Percentiles rank a stretch among this genome's conserved stretches.
phyloP scores from a whole-genome alignment of 1,140 invertebrate genomes.

The Chrysopa pallens region DNA sequence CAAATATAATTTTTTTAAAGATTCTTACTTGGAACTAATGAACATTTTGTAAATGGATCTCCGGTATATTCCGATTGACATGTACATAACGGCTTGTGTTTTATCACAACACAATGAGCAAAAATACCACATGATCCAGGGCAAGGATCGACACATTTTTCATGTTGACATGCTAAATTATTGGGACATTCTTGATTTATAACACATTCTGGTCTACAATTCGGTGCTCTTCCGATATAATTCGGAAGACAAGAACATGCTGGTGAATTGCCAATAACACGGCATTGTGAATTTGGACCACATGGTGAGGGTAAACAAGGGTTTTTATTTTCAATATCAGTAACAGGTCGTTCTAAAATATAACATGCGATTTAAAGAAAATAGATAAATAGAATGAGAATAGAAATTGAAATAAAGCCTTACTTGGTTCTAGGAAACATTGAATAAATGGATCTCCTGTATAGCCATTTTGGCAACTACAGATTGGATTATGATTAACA shows the following conservation, averaged over 20 bases:
- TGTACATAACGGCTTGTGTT: constrained; percentile 55
- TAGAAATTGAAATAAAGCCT: constrained; percentile 16
- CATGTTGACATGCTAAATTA: constrained; percentile 52
- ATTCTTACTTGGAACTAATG: constrained; percentile 3
- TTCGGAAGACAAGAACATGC: constrained; percentile 54
- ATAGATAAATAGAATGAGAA: constrained; percentile 7
- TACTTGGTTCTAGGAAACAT: constrained; percentile 40
- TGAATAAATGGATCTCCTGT: constrained; percentile 55
- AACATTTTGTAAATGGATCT: constrained; percentile 55
- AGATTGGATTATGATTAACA: constrained; percentile 59
- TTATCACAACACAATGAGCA: constrained; percentile 47
- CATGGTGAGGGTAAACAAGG: constrained; percentile 62
- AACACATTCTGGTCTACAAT: constrained; percentile 61
- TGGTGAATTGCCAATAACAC: constrained; percentile 42
- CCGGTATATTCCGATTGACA: constrained; percentile 53
- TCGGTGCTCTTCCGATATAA: constrained; percentile 54
- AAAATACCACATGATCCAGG: constrained; percentile 55
- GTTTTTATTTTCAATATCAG: constrained; percentile 24
- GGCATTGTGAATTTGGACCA: constrained; percentile 62
- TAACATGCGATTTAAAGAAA: constrained; percentile 12
- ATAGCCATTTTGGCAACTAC: constrained; percentile 45
- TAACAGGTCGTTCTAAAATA: constrained; percentile 25
- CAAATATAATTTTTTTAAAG: neutral
- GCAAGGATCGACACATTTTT: constrained; percentile 61
- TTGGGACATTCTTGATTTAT: constrained; percentile 54